Conservation (phyloP, 2,797 vertebrate genomes). For the Rhadinocentrus ornatus region DNA sequence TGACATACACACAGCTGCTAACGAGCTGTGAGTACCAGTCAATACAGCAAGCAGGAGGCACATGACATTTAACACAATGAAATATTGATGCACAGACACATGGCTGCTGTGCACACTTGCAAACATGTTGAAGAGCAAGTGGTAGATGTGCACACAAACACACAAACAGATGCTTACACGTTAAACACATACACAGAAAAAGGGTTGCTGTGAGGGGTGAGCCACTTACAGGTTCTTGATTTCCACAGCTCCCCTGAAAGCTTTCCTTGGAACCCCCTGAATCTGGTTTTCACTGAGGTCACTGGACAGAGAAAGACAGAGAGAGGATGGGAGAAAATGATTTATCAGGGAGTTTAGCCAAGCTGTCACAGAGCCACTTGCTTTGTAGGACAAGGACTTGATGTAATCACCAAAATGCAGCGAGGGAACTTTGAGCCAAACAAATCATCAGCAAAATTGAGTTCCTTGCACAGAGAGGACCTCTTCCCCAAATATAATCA, state of each 20-base stretch:
- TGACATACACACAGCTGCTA: conserved; percentile 45
- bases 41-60: conserved; percentile 70
- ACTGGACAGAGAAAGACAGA: conserved; percentile 72
- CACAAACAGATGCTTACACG: neutral
- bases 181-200: conserved; percentile 15
- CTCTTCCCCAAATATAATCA: conserved; percentile 49
- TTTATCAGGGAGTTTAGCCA: conserved; percentile 40
- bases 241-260: conserved; percentile 96
- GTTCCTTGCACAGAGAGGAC: conserved; percentile 48
- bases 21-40: conserved; percentile 66
- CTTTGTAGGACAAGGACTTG: conserved; percentile 58
- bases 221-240: conserved; percentile 97
- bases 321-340: conserved; percentile 21
- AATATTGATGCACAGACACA: conserved; percentile 78
- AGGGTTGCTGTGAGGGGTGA: conserved; percentile 31
- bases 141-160: conserved; percentile 10
- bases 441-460: conserved; percentile 58
- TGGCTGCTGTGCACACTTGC: conserved; percentile 59
- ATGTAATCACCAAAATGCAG: conserved; percentile 61
- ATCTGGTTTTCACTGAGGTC: conserved; percentile 99
- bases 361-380: conserved; percentile 55
- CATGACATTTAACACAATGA: conserved; percentile 82
- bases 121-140: conserved; percentile 35
- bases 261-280: conserved; percentile 96
- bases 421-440: conserved; percentile 40